These are phyloP conservation scores for Platypus cylindrus DNA, from an alignment of 2,888 invertebrate species.

Conservation along the genomic window DNA sequence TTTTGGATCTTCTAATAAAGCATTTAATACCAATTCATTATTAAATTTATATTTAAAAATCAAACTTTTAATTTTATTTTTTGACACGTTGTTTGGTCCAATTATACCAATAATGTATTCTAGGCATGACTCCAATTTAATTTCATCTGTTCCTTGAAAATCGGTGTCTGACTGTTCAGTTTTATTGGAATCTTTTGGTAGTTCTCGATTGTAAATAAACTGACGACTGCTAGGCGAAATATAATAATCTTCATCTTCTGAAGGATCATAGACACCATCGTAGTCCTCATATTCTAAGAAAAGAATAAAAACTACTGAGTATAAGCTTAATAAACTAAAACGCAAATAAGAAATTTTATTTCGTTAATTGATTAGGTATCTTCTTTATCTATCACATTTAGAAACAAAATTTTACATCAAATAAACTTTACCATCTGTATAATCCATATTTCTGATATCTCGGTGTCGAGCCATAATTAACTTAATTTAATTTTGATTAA, in stretches of 20 bases:
- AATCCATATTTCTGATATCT: conserved; percentile 72
- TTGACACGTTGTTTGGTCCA: conserved; percentile 62
- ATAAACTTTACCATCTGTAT: conserved; percentile 68
- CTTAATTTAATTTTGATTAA: too few species aligned
- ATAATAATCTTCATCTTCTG: conserved; percentile 85
- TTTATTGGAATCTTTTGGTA: conserved; percentile 43
- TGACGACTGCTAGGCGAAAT: conserved; percentile 79
- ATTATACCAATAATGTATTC: conserved; percentile 65
- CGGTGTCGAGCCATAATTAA: conserved; percentile 73
- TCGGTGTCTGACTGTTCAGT: conserved; percentile 55
- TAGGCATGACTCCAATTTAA: conserved; percentile 67
- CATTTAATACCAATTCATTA: conserved; percentile 58
- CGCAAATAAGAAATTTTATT: neutral
- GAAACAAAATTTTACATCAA: conserved; percentile 5
- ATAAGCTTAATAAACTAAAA: neutral
- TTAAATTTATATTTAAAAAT: conserved; percentile 62
- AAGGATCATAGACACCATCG: conserved; percentile 86
- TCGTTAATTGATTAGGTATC: conserved; percentile 2
- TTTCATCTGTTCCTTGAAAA: conserved; percentile 44
- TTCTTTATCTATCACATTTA: conserved; percentile 1
- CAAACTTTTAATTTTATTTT: conserved; percentile 57
- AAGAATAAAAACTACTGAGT: neutral
- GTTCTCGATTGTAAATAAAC: conserved; percentile 72
- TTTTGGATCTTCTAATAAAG: conserved; percentile 36
- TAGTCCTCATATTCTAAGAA: conserved; percentile 74